These are phyloP conservation scores for Lycocorax pyrrhopterus DNA, from an alignment of 2,113 vertebrate species.

Conservation along the genomic window DNA sequence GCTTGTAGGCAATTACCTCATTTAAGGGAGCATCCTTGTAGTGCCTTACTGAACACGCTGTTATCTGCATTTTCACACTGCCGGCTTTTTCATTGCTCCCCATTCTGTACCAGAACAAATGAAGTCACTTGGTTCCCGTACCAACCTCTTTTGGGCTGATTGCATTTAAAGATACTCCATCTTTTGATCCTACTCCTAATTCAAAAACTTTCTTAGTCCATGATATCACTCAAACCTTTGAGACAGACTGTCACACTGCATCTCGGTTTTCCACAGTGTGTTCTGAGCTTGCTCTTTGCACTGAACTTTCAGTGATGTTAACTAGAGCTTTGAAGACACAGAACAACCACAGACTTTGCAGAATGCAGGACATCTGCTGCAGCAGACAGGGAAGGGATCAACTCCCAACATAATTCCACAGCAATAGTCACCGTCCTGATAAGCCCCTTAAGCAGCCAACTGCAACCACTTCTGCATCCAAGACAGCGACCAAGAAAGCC, in stretches of 20 bases:
- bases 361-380: background rate
- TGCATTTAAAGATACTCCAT: background rate
- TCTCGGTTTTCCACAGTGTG: background rate
- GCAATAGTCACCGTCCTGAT: background rate
- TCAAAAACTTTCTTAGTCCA: background rate
- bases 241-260: background rate
- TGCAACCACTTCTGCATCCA: background rate
- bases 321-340: background rate
- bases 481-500: background rate
- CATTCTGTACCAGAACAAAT: background rate
- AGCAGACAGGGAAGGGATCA: background rate
- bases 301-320: background rate
- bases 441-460: background rate
- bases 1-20: constrained; percentile 47
- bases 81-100: background rate
- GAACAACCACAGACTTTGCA: background rate
- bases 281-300: background rate
- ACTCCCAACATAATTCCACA: background rate
- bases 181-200: background rate
- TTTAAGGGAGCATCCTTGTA: constrained; percentile 13
- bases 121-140: background rate
- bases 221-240: background rate
- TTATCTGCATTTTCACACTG: background rate
- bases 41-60: constrained; percentile 28
- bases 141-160: background rate